Conservation (phyloP, 2,888 invertebrate species). For the Apomyelois bistriatella region DNA sequence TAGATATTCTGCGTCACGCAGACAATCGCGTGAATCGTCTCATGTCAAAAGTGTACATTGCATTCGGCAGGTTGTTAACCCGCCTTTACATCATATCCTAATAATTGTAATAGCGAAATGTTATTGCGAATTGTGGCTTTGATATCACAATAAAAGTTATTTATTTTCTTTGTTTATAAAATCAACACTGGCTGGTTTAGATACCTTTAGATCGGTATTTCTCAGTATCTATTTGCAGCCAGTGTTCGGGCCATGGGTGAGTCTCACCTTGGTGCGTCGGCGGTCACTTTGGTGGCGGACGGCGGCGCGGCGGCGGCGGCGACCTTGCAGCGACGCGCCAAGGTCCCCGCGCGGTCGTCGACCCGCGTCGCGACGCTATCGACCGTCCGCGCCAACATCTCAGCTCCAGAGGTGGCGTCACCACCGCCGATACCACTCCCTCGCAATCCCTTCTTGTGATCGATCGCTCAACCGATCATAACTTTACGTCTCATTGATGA, state of each 20-base stretch:
- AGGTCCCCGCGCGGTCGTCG: constrained; percentile 46
- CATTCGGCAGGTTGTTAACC: neutral
- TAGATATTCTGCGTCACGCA: neutral
- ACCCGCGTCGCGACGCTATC: constrained; percentile 41
- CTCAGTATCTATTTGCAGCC: neutral
- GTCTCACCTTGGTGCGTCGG: neutral
- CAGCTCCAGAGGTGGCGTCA: constrained; percentile 10
- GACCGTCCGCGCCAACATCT: constrained; percentile 23
- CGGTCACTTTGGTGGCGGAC: constrained; percentile 16
- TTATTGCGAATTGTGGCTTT: neutral
- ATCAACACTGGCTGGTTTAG: too few species aligned
- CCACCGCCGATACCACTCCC: constrained; percentile 19
- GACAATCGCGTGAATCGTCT: neutral
- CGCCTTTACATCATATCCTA: neutral
- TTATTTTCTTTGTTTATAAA: too few species aligned
- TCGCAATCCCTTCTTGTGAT: constrained; percentile 8
- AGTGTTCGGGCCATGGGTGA: neutral
- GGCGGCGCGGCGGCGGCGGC: constrained; percentile 45
- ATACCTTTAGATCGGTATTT: too few species aligned
- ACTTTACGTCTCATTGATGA: too few species aligned
- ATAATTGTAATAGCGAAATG: neutral
- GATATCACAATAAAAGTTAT: too few species aligned
- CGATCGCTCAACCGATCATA: neutral
- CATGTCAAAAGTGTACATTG: neutral
- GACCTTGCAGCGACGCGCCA: constrained; percentile 55